phyloP scores from a whole-genome alignment of 2,888 invertebrate genomes.

The Andrena flavipes region DNA sequence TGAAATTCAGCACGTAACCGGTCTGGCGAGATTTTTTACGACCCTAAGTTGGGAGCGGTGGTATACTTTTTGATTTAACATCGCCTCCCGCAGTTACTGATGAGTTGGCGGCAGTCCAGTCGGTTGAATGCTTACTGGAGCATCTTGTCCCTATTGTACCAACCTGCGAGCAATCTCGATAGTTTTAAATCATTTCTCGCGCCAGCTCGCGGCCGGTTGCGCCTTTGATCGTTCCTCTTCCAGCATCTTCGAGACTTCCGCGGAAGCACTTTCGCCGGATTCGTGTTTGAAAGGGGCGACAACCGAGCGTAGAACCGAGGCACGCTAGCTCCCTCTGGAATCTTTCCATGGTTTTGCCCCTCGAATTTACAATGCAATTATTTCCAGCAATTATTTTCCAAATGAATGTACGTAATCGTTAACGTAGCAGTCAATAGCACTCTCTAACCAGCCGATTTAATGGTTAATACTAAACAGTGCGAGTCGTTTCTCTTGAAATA shows the following conservation, averaged over 20 bases:
- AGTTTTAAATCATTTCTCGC: slow-evolving; percentile 70
- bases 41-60: slow-evolving; percentile 3
- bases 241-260: slow-evolving; percentile 7
- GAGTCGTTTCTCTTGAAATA: not conserved
- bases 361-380: not conserved
- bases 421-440: not conserved
- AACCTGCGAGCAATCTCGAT: slow-evolving; percentile 71
- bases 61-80: slow-evolving; percentile 67
- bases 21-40: slow-evolving; percentile 40
- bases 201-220: slow-evolving; percentile 5
- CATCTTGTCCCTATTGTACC: slow-evolving; percentile 74
- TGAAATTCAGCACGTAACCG: slow-evolving; percentile 49
- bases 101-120: slow-evolving; percentile 77
- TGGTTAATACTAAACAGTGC: not conserved
- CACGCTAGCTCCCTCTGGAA: not conserved
- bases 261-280: slow-evolving; percentile 10
- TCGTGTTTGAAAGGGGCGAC: not conserved
- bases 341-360: not conserved
- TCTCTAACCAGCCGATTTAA: not conserved
- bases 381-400: too few relatives aligned
- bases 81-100: slow-evolving; percentile 72
- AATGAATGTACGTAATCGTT: not conserved
- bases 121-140: slow-evolving; percentile 69
- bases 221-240: slow-evolving; percentile 19
- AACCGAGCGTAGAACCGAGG: not conserved